Percentiles rank a stretch among this genome's conserved stretches.
These are phyloP conservation scores for Clamator glandarius DNA, from an alignment of 2,797 vertebrate genomes.

Conservation along the genomic window DNA sequence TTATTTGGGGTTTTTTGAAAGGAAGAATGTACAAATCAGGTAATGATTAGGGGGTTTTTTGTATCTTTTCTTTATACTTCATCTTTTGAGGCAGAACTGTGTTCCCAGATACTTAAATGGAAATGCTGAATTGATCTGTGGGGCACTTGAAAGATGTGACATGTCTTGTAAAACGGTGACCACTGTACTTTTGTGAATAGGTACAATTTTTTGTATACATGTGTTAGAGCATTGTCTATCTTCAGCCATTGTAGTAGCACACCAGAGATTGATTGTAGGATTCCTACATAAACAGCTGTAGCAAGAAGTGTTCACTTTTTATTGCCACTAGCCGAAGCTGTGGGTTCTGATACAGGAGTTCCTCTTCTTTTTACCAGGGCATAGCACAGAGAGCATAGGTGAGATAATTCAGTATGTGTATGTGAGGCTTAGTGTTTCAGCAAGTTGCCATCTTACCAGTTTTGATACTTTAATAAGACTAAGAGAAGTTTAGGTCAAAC, in stretches of 20 bases:
- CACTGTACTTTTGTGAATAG: not conserved
- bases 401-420: not conserved
- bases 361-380: constrained; percentile 6
- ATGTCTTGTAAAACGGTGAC: not conserved
- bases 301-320: not conserved
- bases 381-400: not conserved
- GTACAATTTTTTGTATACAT: not conserved
- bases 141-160: not conserved
- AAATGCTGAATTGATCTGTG: not conserved
- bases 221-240: not conserved
- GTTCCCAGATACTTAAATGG: not conserved
- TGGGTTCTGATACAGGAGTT: not conserved
- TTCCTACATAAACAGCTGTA: not conserved
- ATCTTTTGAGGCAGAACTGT: not conserved
- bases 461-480: constrained; percentile 11
- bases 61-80: not conserved
- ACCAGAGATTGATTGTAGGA: not conserved
- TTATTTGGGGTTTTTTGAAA: not conserved
- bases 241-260: not conserved
- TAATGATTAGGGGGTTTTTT: not conserved
- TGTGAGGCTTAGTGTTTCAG: not conserved
- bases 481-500: constrained; percentile 33
- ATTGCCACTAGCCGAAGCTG: not conserved
- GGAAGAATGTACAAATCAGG: not conserved
- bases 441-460: not conserved